These are phyloP conservation scores for Heliconius aoede DNA, from an alignment of 2,888 invertebrate species.

Conservation along the genomic window DNA sequence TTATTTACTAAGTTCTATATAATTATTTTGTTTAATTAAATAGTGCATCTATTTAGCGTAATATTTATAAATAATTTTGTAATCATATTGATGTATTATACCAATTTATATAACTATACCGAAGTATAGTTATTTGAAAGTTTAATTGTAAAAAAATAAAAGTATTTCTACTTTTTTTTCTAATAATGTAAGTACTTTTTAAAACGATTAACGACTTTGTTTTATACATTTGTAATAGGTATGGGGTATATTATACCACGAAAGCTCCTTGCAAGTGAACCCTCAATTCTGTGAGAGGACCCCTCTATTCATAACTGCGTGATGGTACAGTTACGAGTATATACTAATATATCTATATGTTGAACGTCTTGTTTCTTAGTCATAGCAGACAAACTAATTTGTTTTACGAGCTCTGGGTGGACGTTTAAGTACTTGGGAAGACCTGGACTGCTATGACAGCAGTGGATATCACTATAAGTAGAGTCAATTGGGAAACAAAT, in stretches of 20 bases:
- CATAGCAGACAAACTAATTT: constrained; percentile 24
- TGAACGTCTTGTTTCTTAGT: constrained; percentile 26
- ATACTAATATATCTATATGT: constrained; percentile 3
- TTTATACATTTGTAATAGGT: neutral
- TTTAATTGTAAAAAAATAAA: too few relatives aligned
- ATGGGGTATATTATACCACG: neutral
- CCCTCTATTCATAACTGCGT: constrained; percentile 20
- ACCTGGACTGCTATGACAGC: neutral
- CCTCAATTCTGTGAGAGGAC: constrained; percentile 14
- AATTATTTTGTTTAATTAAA: neutral
- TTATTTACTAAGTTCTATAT: neutral
- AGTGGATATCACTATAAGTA: neutral
- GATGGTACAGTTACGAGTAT: neutral
- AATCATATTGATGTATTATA: neutral
- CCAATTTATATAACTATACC: neutral
- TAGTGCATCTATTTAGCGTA: too few relatives aligned
- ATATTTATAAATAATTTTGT: neutral
- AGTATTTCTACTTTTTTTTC: too few relatives aligned
- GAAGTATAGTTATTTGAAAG: too few relatives aligned
- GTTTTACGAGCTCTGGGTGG: constrained; percentile 13
- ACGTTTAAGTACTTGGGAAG: constrained; percentile 15
- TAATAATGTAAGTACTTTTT: too few relatives aligned
- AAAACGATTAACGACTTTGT: neutral
- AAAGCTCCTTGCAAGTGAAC: constrained; percentile 25
- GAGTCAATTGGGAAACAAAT: too few relatives aligned